phyloP scores from a whole-genome alignment of 2,113 vertebrate species.

The Serilophus lunatus region DNA sequence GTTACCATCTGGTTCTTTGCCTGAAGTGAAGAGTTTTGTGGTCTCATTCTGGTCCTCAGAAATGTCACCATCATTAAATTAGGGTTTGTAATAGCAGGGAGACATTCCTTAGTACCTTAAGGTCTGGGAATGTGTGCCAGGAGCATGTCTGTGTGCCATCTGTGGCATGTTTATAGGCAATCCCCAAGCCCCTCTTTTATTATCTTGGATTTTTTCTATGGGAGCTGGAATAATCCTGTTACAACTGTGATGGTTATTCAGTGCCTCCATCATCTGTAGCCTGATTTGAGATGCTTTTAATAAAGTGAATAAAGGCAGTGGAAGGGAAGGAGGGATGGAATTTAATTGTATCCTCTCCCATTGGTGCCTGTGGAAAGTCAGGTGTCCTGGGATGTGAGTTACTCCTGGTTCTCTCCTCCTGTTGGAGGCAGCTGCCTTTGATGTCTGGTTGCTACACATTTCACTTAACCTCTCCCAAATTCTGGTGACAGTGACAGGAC shows the following conservation, averaged over 20 bases:
- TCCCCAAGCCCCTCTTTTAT: not conserved
- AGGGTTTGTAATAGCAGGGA: not conserved
- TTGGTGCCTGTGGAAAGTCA: not conserved
- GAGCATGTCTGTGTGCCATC: conserved; percentile 22
- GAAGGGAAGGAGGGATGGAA: not conserved
- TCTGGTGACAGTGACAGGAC: not conserved
- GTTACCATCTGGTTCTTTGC: conserved; percentile 37
- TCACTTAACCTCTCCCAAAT: not conserved
- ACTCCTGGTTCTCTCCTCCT: rapidly evolving
- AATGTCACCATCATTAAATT: conserved; percentile 26
- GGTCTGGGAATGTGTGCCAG: not conserved
- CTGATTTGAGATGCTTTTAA: not conserved
- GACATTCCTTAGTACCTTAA: not conserved
- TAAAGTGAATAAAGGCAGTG: not conserved
- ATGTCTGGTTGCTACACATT: rapidly evolving
- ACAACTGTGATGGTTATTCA: not conserved
- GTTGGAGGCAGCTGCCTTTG: not conserved
- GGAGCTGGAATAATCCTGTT: conserved; percentile 1
- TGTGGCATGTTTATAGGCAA: not conserved
- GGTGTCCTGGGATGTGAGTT: not conserved
- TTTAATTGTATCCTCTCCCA: rapidly evolving
- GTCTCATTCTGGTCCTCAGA: conserved; percentile 39
- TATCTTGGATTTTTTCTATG: not conserved
- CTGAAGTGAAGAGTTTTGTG: conserved; percentile 43
- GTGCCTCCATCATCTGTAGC: not conserved